phyloP scores from a whole-genome alignment of 1,140 invertebrate genomes.

The Drosophila ambigua region DNA sequence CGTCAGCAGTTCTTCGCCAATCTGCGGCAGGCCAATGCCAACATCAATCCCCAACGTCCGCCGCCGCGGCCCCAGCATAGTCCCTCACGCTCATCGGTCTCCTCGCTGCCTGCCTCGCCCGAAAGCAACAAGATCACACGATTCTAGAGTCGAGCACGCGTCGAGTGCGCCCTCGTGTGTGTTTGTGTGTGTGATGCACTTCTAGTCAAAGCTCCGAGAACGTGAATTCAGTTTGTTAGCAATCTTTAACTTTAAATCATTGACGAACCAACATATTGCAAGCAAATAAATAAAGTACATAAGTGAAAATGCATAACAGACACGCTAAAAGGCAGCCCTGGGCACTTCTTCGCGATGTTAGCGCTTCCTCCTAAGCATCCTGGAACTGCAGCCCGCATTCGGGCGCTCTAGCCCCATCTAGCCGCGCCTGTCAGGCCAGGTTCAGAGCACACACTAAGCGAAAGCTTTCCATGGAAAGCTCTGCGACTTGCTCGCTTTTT shows the following conservation, averaged over 20 bases:
- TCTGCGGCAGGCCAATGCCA: slow-evolving; percentile 81
- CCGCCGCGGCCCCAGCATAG: slow-evolving; percentile 71
- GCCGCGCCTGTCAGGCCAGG: slow-evolving; percentile 21
- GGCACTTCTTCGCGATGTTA: no score
- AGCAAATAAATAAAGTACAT: slow-evolving; percentile 22
- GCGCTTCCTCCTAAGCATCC: no score
- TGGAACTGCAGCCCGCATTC: no score
- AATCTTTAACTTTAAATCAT: slow-evolving; percentile 25
- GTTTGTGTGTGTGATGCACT: slow-evolving; percentile 11
- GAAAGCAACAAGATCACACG: slow-evolving; percentile 78
- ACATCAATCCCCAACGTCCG: slow-evolving; percentile 75
- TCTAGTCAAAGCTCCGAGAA: slow-evolving; percentile 69
- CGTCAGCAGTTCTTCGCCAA: slow-evolving; percentile 81
- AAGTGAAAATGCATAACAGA: background rate
- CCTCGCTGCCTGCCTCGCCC: slow-evolving; percentile 73
- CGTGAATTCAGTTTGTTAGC: slow-evolving; percentile 39
- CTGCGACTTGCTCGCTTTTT: slow-evolving; percentile 1
- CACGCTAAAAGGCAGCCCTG: no score
- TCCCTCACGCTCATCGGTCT: slow-evolving; percentile 67
- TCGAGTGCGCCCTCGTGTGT: no score
- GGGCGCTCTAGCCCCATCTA: no score
- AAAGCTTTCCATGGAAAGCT: slow-evolving; percentile 49
- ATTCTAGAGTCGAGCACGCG: slow-evolving; percentile 41
- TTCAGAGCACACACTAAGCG: slow-evolving; percentile 36
- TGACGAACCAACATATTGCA: slow-evolving; percentile 42